Evolutionary conservation across 30 jellyfish, hydroid and myxozoan species (phyloP).

Genomic region (Aurelia aurita): DNA sequence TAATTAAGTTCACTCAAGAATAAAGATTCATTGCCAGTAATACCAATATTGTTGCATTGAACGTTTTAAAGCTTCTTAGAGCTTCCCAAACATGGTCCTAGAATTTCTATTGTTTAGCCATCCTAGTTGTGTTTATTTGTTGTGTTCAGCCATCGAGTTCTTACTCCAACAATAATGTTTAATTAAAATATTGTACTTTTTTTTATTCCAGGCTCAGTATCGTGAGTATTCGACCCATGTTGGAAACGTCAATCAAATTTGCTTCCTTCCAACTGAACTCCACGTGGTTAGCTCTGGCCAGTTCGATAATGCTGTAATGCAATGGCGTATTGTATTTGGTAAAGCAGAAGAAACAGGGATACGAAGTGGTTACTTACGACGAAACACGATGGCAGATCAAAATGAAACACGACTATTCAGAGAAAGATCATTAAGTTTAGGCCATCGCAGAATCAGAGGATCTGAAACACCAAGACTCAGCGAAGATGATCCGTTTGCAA

Average conservation of each 20-base stretch:
- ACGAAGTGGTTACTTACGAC: conserved; percentile 22
- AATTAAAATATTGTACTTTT: too few relatives aligned
- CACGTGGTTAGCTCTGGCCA: conserved; percentile 56
- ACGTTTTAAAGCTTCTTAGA: too few relatives aligned
- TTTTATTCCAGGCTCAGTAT: conserved; percentile 23
- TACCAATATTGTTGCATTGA: too few relatives aligned
- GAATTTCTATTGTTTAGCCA: too few relatives aligned
- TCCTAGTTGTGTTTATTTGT: too few relatives aligned
- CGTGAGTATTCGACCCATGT: conserved; percentile 71
- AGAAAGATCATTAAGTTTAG: conserved; percentile 38
- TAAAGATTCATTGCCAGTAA: too few relatives aligned
- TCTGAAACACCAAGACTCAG: conserved; percentile 7
- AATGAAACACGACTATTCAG: conserved; percentile 1
- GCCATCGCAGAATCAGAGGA: conserved; percentile 60
- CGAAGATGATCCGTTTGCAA: conserved; percentile 23
- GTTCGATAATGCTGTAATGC: conserved; percentile 61
- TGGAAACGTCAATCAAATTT: conserved; percentile 22
- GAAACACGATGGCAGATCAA: conserved; percentile 36
- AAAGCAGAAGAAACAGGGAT: conserved; percentile 21
- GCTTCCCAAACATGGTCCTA: too few relatives aligned
- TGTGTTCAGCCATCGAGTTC: too few relatives aligned
- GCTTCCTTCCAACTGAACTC: conserved; percentile 44
- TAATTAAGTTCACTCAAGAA: too few relatives aligned
- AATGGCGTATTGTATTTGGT: conserved; percentile 63
- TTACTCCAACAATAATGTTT: too few relatives aligned